phyloP scores from a whole-genome alignment of 2,113 vertebrate genomes.

The Brachirus orientalis region DNA sequence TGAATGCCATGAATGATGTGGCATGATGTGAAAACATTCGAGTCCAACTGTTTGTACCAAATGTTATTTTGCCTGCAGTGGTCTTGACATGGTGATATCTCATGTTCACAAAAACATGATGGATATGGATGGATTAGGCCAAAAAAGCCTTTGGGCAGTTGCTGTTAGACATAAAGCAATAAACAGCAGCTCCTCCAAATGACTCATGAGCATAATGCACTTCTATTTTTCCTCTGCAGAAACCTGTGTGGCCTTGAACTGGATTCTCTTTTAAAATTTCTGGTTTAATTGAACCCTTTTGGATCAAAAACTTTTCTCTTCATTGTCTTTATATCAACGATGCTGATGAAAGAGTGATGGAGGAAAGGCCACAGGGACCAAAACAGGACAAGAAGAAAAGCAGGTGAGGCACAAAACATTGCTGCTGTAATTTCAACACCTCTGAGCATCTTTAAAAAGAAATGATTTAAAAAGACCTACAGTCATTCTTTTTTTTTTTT shows the following conservation, averaged over 20 bases:
- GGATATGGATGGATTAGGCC: no score
- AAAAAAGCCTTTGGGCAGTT: no score
- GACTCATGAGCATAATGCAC: neutral
- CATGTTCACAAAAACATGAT: no score
- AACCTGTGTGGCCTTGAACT: neutral
- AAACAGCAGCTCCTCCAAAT: conserved; percentile 9
- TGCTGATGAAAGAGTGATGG: conserved; percentile 7
- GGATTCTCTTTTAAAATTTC: conserved; percentile 23
- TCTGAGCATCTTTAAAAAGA: neutral
- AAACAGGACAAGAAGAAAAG: neutral
- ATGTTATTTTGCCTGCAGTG: no score
- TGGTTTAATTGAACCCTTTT: conserved; percentile 22
- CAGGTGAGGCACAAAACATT: neutral
- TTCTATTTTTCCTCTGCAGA: neutral
- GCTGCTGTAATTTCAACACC: neutral
- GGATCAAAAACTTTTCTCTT: conserved; percentile 25
- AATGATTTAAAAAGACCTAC: no score
- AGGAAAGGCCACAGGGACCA: conserved; percentile 1
- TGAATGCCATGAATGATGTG: no score
- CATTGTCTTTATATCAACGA: neutral
- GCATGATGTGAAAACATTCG: no score
- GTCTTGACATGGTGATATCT: no score
- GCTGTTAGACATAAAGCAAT: no score
- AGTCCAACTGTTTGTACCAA: no score
- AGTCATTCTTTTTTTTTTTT: no score